Evolutionary conservation across 2,113 vertebrate genomes (phyloP), one percentile per base, ranked within the genome.

Genomic region (Actinemys pallida): DNA sequence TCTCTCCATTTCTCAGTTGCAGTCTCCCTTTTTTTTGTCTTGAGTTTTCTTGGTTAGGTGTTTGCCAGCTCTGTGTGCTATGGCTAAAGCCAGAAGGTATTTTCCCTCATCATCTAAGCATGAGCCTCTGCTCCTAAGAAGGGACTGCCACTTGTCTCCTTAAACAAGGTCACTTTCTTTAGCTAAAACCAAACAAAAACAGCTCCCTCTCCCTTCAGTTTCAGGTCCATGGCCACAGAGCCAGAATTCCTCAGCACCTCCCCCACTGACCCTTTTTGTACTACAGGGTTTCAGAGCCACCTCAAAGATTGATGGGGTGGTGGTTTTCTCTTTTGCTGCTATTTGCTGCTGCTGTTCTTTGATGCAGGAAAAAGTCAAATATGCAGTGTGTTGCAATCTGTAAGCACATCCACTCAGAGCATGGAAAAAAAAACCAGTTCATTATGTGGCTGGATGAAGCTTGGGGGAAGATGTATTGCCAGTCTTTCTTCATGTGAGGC

Each of bases 341-440:
- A 49, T 31, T n/a, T 65, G 57, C 42, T 84, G 22, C 76, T 45
- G 56, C 57, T 78, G 12, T 89, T 75, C 81, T 81, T 35, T n/a
- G 84, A 92, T 52, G 81, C 49, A 88, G 78, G 10, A 91, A 83
- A n/a, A 86, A 86, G 81, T 86, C 22, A 83, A 83, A 27, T 12
- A 47, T 0, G 0, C 27, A 56, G 19, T 78, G 62, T 86, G 39
- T 25, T 49, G 57, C 79, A 80, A 83, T 84, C 16, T 62, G n/a
- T 47, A 89, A 69, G 85, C 5, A 2, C 10, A 76, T 4, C 20
- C 81, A 42, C 27, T 22, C 7, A 75, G 81, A 57, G 62, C 1
- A 57, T 78, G 75, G 82, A 5, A 39, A 31, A 13, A 69, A 81
- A 75, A 13, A n/a, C n/a, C 45, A 27, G 6, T 78, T 78, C 75